Base-by-base conservation (phyloP, 2,113 vertebrate species). In the Thalassarche chlororhynchos region DNA sequence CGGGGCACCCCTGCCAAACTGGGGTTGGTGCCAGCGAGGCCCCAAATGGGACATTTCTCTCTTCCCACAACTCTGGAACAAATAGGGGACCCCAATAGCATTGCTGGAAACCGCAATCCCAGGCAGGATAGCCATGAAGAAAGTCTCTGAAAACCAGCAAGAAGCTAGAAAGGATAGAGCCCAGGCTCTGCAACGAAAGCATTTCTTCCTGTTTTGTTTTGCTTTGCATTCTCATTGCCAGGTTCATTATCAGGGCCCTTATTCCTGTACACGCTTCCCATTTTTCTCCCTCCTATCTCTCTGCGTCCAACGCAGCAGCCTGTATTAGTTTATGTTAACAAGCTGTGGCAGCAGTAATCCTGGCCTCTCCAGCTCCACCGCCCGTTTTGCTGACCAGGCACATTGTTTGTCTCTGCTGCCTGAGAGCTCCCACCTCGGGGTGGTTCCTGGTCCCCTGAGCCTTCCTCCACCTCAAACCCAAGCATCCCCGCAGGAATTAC, bases 321-420 rank as follows among this genome's bases (percentile, higher is more conserved):
- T 89, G 94, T 89, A 97, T 97, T 96, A 95, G 94, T 93, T 96
- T 92, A 95, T 96, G 95, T 95, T 97, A 97, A 96, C 96, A 96
- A 97, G 95, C 93, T 94, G 95, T 93, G 92, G 97, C 93, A 96
- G 93, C 79, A 70, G 52, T 64, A 93, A 94, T 94, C 95, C 91
- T 28, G 65, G 58, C 91, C 94, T 72, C 94, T 24, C 76, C 58
- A 14, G 80, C 65, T 86, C 88, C 62, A 9, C 54, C 7, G 55
- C 91, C 51, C 28, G n/a, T 88, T 95, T 26, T 94, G 90, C 95
- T 97, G 96, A 97, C 88, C 88, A 94, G 79, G 92, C 94, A 96
- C 60, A 61, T 29, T 44, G 66, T 44, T 80, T 58, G 51, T 60
- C 89, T 77, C 87, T 32, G 44, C 64, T 66, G 54, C 40, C 52